These are phyloP conservation scores for Sylvilagus bachmani DNA, from an alignment of 2,113 vertebrate species.

Conservation along the genomic window DNA sequence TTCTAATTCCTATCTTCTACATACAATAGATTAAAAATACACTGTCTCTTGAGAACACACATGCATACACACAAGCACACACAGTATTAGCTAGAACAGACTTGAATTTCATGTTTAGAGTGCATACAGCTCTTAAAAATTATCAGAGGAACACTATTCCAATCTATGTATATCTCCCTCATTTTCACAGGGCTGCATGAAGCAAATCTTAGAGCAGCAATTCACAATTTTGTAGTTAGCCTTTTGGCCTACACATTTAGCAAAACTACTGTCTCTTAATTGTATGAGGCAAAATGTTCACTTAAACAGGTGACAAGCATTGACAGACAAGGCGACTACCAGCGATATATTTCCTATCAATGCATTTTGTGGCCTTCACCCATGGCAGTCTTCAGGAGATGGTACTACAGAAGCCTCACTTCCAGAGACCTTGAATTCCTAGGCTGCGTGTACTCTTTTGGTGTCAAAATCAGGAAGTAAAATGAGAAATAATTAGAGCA, in stretches of 20 bases:
- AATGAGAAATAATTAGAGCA: background rate
- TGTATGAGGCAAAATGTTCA: background rate
- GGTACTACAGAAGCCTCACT: background rate
- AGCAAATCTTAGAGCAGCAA: background rate
- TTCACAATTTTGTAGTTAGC: background rate
- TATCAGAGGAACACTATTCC: background rate
- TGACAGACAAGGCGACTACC: background rate
- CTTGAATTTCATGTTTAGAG: background rate
- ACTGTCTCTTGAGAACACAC: background rate
- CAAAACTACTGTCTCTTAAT: background rate
- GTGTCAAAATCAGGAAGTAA: background rate
- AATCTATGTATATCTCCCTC: background rate
- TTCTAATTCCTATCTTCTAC: conserved; percentile 61
- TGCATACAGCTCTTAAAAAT: background rate
- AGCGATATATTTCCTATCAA: background rate
- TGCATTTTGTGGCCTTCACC: fast-evolving
- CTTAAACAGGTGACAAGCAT: background rate
- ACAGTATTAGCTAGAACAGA: background rate
- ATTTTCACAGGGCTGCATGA: background rate
- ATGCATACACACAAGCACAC: background rate
- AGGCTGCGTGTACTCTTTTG: background rate
- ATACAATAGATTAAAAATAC: conserved; percentile 59
- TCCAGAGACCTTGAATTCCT: background rate
- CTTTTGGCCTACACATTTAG: background rate
- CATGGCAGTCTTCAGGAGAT: background rate